Conservation (phyloP, 2,888 invertebrate genomes). For the Dichetophora obliterata region DNA sequence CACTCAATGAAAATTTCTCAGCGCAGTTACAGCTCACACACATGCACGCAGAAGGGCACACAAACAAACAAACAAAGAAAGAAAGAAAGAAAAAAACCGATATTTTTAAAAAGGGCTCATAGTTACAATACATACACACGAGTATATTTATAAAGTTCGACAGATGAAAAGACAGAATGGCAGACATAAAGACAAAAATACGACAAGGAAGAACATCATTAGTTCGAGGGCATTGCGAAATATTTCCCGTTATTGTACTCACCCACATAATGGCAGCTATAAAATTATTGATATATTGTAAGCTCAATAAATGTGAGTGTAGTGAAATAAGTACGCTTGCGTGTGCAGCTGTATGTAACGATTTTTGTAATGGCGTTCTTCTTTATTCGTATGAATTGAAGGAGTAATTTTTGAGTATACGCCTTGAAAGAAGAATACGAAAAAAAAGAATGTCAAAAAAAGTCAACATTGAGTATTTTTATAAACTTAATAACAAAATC, state of each 20-base stretch:
- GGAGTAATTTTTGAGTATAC: neutral
- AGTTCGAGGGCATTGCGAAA: constrained; percentile 1
- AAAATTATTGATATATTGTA: neutral
- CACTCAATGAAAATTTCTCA: neutral
- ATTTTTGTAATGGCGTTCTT: neutral
- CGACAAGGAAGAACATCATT: constrained; percentile 7
- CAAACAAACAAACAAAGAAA: neutral
- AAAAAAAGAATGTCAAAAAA: too few species aligned
- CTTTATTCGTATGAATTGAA: neutral
- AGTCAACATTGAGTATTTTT: too few species aligned
- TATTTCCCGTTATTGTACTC: neutral
- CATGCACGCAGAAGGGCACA: neutral
- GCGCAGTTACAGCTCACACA: neutral
- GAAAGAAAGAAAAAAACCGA: too few species aligned
- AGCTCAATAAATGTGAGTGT: constrained; percentile 1
- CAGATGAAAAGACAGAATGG: too few species aligned
- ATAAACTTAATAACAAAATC: too few species aligned
- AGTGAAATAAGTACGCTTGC: neutral
- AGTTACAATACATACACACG: too few species aligned
- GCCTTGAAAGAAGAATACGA: too few species aligned
- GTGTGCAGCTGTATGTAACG: neutral
- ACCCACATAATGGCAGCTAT: neutral
- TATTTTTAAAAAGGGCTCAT: neutral
- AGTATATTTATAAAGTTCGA: too few species aligned
- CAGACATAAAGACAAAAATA: neutral